These are phyloP conservation scores for Chromoteleia sp. DNA, from an alignment of 2,888 invertebrate genomes.

Conservation along the genomic window DNA sequence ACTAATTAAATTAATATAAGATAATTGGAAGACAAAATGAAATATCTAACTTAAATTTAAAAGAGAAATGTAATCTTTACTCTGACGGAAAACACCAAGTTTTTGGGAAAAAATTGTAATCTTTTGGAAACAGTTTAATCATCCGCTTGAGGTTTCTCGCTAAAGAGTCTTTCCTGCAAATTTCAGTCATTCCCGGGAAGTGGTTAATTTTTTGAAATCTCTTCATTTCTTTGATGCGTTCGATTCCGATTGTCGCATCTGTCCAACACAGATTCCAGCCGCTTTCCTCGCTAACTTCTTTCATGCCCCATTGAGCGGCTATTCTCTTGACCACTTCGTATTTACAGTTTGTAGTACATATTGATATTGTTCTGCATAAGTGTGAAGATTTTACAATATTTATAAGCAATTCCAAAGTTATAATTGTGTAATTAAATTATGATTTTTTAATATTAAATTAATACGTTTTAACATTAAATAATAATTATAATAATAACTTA, in stretches of 20 bases:
- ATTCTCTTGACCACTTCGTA: slow-evolving; percentile 91
- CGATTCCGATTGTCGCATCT: slow-evolving; percentile 93
- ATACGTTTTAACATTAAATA: no score
- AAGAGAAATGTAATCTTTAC: slow-evolving; percentile 84
- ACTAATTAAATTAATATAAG: no score
- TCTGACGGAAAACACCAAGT: slow-evolving; percentile 97
- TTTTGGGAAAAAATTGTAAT: slow-evolving; percentile 96
- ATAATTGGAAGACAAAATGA: no score
- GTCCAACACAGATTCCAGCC: slow-evolving; percentile 97
- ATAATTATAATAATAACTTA: no score
- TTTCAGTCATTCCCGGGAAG: slow-evolving; percentile 95
- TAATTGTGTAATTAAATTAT: no score
- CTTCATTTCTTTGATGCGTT: slow-evolving; percentile 96
- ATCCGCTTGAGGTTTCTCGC: slow-evolving; percentile 96
- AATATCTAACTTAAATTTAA: no score
- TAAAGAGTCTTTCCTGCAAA: slow-evolving; percentile 94
- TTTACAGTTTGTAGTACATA: slow-evolving; percentile 90
- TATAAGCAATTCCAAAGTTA: not conserved
- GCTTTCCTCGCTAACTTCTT: slow-evolving; percentile 91
- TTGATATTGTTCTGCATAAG: slow-evolving; percentile 82
- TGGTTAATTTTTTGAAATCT: slow-evolving; percentile 96
- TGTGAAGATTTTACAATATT: not conserved
- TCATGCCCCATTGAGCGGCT: slow-evolving; percentile 90
- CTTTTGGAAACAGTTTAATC: slow-evolving; percentile 94
- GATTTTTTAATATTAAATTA: no score